Base-by-base conservation (phyloP, 2,888 invertebrate species). In the Opisthograptis luteolata region DNA sequence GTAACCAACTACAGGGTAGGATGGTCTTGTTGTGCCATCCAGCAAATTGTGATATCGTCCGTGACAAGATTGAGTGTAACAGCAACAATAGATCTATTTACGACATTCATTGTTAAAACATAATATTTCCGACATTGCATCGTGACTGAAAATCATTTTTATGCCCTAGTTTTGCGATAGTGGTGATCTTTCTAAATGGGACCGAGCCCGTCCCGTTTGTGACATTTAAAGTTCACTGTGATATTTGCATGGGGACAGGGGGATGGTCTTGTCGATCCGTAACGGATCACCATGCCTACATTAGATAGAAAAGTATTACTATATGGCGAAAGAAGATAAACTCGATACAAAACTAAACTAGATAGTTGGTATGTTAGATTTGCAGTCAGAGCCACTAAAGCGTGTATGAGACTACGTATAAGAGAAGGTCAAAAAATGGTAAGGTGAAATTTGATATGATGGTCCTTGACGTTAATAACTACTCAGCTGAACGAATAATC, bases 181-280 rank as follows among this genome's bases (percentile, higher is more conserved):
- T 37, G 36, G 24, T 24, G 36, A 52, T 50, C 48, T 55, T 55
- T 54, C 44, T 46, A 49, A 53, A 31, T 27, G 24, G 17, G 40
- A 13, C 35, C 14, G 14, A 25, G 64, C 76, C 67, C 12, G 34
- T 35, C 39, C 73, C 71, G 54, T 54, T 58, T 73, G 51, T 84
- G 84, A 81, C 87, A 86, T 89, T 89, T 88, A 87, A 89, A 89
- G 87, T 83, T 86, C 86, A 87, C 61, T 64, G 60, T 85, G 87
- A 73, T 85, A 88, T 87, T 87, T 87, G 75, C 77, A 73, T 63
- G 66, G 60, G 58, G 51, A 31, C 59, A 28, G 24, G 43, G 52
- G 43, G 39, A 45, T 36, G 48, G 39, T 44, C 60, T 68, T 59
- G 62, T 52, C 67, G 71, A 72, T 68, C 74, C 73, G 63, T 73